Evolutionary conservation across 2,797 vertebrate genomes (phyloP).

Genomic region (Microctenopoma stevenorrisi): DNA sequence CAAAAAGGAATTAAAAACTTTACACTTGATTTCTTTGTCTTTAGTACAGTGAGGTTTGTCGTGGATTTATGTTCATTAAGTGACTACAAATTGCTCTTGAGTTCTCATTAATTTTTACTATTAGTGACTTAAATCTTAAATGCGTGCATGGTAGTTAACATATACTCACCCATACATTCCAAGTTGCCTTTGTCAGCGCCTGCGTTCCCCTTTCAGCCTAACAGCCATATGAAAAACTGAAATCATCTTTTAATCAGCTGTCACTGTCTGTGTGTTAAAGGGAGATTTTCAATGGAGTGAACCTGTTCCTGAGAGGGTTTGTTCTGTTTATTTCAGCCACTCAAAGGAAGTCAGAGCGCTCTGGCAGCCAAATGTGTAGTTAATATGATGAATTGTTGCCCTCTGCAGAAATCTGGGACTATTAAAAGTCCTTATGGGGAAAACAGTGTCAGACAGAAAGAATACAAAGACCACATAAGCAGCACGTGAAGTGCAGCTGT

Average conservation of each 20-base stretch:
- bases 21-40: background rate
- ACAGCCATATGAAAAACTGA: conserved; percentile 29
- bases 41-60: background rate
- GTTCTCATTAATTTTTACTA: conserved; percentile 26
- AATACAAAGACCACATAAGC: conserved; percentile 45
- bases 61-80: conserved; percentile 36
- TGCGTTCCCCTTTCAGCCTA: conserved; percentile 25
- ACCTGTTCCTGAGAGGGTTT: conserved; percentile 57
- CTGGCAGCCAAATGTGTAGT: conserved; percentile 65
- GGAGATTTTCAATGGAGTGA: conserved; percentile 57
- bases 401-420: conserved; percentile 55
- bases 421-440: conserved; percentile 75
- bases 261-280: conserved; percentile 64
- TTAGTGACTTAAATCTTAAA: conserved; percentile 31
- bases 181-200: background rate
- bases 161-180: conserved; percentile 19
- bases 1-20: background rate
- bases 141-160: conserved; percentile 21
- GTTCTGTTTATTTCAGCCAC: conserved; percentile 60
- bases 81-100: conserved; percentile 17
- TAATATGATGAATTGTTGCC: conserved; percentile 75
- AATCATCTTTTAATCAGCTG: conserved; percentile 41
- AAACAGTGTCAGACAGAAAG: conserved; percentile 49
- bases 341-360: conserved; percentile 63
- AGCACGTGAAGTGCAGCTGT: conserved; percentile 41